Conservation (phyloP, 2,797 vertebrate species). For the Heterohyrax brucei region DNA sequence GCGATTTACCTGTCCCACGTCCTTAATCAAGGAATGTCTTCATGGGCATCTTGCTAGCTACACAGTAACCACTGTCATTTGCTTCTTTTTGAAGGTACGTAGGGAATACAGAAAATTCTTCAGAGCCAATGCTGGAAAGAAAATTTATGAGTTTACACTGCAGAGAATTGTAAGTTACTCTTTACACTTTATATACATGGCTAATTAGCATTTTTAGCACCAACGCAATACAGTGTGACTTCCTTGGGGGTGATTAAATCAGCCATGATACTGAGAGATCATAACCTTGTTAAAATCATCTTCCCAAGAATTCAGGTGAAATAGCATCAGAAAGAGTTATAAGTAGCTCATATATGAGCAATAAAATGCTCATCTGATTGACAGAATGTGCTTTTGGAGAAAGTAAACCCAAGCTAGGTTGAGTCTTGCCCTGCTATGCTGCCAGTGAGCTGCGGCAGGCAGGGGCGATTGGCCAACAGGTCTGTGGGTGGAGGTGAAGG, state of each 20-base stretch:
- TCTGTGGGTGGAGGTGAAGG: not conserved
- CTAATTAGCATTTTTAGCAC: not conserved
- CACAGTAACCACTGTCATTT: conserved; percentile 74
- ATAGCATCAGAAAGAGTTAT: not conserved
- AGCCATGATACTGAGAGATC: not conserved
- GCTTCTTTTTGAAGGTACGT: conserved; percentile 94
- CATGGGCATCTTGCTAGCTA: not conserved
- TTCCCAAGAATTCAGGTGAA: not conserved
- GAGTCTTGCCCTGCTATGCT: not conserved
- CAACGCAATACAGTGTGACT: not conserved
- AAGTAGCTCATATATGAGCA: not conserved
- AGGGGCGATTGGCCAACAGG: not conserved
- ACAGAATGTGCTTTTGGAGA: not conserved
- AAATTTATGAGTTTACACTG: conserved; percentile 98
- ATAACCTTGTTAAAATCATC: not conserved
- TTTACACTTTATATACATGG: not conserved
- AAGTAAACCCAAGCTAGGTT: not conserved
- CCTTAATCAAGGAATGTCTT: not conserved
- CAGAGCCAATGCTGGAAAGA: conserved; percentile 98
- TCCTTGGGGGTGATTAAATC: not conserved
- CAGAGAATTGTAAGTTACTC: conserved; percentile 96
- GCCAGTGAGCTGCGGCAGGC: not conserved
- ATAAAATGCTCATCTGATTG: not conserved
- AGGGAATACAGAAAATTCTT: conserved; percentile 99
- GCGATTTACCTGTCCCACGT: not conserved